Conservation (phyloP, 2,113 vertebrate genomes). For the Cepphus grylle region DNA sequence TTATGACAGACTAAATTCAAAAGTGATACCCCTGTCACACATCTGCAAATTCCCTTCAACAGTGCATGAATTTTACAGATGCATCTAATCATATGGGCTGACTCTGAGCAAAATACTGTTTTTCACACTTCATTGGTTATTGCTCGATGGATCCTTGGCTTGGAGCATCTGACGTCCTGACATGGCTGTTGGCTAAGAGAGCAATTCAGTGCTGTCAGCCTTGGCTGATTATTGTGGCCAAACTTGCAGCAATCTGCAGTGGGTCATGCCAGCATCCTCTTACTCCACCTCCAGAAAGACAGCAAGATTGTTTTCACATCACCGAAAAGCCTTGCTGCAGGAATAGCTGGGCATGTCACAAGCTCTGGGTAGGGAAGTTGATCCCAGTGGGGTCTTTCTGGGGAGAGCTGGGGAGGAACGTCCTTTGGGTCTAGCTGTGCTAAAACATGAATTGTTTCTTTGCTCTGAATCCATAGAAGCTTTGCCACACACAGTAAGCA, state of each 20-base stretch:
- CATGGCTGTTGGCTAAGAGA: background rate
- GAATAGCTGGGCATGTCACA: background rate
- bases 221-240: background rate
- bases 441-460: background rate
- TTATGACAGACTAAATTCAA: background rate
- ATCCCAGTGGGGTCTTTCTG: background rate
- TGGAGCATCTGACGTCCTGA: background rate
- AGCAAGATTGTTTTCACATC: background rate
- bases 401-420: background rate
- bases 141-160: background rate
- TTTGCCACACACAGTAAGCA: background rate
- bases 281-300: background rate
- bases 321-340: background rate
- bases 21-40: background rate
- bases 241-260: background rate
- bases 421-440: background rate
- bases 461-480: background rate
- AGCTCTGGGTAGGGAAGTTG: background rate
- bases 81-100: background rate
- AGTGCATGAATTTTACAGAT: accelerated
- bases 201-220: background rate
- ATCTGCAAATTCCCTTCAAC: background rate
- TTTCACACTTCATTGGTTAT: background rate
- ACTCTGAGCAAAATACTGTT: background rate
- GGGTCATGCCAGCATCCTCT: background rate